These are phyloP conservation scores for Sesamia inferens DNA, from an alignment of 2,888 invertebrate genomes.

Conservation along the genomic window DNA sequence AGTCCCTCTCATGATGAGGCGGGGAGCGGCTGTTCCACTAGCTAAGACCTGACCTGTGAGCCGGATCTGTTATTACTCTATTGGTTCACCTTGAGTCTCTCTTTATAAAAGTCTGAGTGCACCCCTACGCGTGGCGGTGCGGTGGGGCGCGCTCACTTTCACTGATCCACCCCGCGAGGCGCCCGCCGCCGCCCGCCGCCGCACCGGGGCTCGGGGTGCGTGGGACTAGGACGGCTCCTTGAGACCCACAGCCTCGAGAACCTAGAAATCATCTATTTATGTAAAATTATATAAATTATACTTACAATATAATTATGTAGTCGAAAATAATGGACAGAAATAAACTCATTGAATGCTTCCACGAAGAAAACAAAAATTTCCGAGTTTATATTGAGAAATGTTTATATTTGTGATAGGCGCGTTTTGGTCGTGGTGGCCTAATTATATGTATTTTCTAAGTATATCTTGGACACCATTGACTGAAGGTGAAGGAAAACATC, in stretches of 20 bases:
- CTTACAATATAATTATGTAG: background rate
- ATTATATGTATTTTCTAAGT: too few species aligned
- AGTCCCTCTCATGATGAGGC: constrained; percentile 90
- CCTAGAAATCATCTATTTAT: constrained; percentile 2
- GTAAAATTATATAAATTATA: background rate
- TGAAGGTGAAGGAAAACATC: too few species aligned
- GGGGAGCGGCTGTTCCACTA: constrained; percentile 82
- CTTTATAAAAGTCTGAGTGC: constrained; percentile 81
- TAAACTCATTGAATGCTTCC: background rate
- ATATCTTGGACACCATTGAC: too few species aligned
- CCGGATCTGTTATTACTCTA: constrained; percentile 84
- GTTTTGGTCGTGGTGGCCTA: too few species aligned
- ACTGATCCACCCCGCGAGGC: constrained; percentile 70
- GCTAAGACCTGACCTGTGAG: too few species aligned
- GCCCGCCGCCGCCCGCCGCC: constrained; percentile 30
- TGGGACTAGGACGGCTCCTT: constrained; percentile 66
- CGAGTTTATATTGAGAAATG: too few species aligned
- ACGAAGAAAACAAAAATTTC: background rate
- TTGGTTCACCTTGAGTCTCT: constrained; percentile 76
- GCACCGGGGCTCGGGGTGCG: constrained; percentile 63
- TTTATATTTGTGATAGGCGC: too few species aligned
- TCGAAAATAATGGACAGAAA: background rate
- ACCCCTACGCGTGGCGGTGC: constrained; percentile 78
- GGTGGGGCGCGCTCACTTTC: constrained; percentile 79
- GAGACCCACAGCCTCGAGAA: background rate